Base-by-base conservation (phyloP, 2,797 vertebrate genomes). In the Lycodopsis pacificus region DNA sequence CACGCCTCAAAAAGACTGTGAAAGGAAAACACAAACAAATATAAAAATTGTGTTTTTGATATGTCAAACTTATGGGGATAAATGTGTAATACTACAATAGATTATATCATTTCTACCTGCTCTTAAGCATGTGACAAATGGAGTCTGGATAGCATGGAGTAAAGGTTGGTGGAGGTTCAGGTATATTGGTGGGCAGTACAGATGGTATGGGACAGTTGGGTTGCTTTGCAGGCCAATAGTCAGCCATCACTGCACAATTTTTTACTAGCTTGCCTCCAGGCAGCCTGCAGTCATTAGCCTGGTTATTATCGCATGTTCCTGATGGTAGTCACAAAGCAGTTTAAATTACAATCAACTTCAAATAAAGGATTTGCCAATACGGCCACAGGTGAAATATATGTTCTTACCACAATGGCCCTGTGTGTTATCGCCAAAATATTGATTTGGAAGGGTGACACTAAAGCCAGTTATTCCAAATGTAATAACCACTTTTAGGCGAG, bases 341-440 rank as follows among this genome's bases (percentile, higher is more conserved):
- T 67, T 63, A 56, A 53, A 48, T 68, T 56, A 32, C 4, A 46
- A 3, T 70, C 1, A 4, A 27, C 10, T 6, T 56, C 5, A 73
- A 30, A 76, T 6, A 49, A 72, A 71, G 13, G 0, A 65, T 68
- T 76, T 38, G 14, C 4, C 12, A 70, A 51, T 27, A 30, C 44
- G 32, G 3, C 15, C 4, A 72, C 9, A 22, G 17, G 19, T 58
- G 32, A 48, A 4, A 44, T 1, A 27, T 1, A 66, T 62, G 27
- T 30, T 67, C 94, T 93, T 91, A 99, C 98, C 98, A 79, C 98
- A 99, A 61, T 98, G 98, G 77, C 98, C 98, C 58, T 97, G 95
- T 34, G 97, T 98, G 87, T 99, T 99, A 73, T 90, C 92, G 63
- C 96, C 96, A 79, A 99, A 99, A 12, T 70, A 7, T 4, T 65